These are phyloP conservation scores for Phrynocephalus vlangalii DNA, from an alignment of 2,797 vertebrate species.

Conservation along the genomic window DNA sequence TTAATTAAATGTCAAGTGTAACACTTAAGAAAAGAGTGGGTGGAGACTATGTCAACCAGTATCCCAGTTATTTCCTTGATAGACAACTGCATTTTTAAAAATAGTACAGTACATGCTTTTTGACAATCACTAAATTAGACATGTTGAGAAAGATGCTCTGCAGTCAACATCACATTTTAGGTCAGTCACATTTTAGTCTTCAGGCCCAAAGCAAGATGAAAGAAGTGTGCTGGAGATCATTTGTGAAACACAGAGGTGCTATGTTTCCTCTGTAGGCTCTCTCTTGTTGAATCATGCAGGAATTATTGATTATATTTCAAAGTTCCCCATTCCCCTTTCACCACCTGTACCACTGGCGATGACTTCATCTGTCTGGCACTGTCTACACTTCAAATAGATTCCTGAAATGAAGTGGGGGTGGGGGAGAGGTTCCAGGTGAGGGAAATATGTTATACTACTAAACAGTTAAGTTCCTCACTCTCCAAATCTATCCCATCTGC, in stretches of 20 bases:
- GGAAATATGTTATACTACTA: slow-evolving; percentile 51
- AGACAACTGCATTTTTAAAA: slow-evolving; percentile 12
- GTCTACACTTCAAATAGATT: slow-evolving; percentile 67
- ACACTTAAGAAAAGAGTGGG: neutral
- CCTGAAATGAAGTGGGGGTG: slow-evolving; percentile 35
- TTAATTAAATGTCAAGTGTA: neutral
- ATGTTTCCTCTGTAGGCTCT: slow-evolving; percentile 52
- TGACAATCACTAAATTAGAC: slow-evolving; percentile 9
- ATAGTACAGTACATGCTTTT: neutral
- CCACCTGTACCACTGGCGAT: slow-evolving; percentile 45
- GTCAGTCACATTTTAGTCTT: slow-evolving; percentile 34
- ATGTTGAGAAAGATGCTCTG: neutral
- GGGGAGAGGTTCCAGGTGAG: slow-evolving; percentile 49
- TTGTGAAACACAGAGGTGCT: slow-evolving; percentile 42
- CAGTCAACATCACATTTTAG: neutral
- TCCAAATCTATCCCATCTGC: neutral
- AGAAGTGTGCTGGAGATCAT: slow-evolving; percentile 30
- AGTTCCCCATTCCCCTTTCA: neutral
- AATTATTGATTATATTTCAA: slow-evolving; percentile 70
- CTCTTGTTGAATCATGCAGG: slow-evolving; percentile 64
- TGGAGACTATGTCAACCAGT: neutral
- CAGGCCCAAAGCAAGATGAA: slow-evolving; percentile 45
- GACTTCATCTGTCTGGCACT: slow-evolving; percentile 58
- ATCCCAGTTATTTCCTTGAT: slow-evolving; percentile 13
- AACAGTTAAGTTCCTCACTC: slow-evolving; percentile 18